phyloP scores from a whole-genome alignment of 1,140 invertebrate genomes.

The Heliconius hermathena region DNA sequence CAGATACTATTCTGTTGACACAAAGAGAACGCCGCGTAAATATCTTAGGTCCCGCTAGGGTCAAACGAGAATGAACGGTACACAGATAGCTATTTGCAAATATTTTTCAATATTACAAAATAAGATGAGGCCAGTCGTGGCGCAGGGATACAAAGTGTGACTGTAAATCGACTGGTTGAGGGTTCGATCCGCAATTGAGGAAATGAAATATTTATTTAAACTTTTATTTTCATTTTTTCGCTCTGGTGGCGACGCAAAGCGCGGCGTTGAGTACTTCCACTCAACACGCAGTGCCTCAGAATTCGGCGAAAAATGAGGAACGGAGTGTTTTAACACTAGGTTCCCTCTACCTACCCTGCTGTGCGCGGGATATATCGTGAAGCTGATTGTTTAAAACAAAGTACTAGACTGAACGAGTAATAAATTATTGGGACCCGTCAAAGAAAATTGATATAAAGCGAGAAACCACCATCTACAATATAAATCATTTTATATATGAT shows the following conservation, averaged over 20 bases:
- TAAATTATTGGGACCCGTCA: neutral
- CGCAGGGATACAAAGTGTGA: too few relatives aligned
- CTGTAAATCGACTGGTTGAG: neutral
- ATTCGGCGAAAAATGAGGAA: too few relatives aligned
- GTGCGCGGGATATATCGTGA: too few relatives aligned
- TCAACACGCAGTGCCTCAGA: too few relatives aligned
- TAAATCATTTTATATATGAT: slow-evolving; percentile 19
- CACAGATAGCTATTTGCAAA: slow-evolving; percentile 36
- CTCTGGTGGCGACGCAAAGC: too few relatives aligned
- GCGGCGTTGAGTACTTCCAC: too few relatives aligned
- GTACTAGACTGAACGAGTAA: neutral
- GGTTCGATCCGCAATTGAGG: too few relatives aligned
- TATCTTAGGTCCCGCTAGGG: slow-evolving; percentile 31
- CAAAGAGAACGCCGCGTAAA: slow-evolving; percentile 25
- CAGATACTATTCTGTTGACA: slow-evolving; percentile 21
- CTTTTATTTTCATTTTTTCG: too few relatives aligned
- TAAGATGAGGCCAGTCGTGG: neutral
- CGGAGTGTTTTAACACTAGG: too few relatives aligned
- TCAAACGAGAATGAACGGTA: slow-evolving; percentile 32
- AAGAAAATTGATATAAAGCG: neutral
- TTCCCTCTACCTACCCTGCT: too few relatives aligned
- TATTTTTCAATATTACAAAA: slow-evolving; percentile 34
- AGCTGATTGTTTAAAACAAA: neutral
- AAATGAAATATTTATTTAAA: too few relatives aligned
- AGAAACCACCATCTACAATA: slow-evolving; percentile 1